phyloP scores from a whole-genome alignment of 2,888 invertebrate species.

The Rotaria magnacalcarata region DNA sequence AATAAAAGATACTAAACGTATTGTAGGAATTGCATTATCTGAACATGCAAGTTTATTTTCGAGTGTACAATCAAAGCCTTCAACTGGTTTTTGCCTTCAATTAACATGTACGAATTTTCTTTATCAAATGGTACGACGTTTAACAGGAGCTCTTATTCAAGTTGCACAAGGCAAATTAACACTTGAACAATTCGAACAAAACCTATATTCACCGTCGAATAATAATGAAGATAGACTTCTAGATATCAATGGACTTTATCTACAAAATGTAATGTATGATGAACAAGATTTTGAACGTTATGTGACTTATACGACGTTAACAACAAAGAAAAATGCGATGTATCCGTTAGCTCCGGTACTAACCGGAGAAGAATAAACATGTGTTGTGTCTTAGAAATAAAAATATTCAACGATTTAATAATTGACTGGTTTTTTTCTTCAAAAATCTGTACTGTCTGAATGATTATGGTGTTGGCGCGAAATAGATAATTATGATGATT shows the following conservation, averaged over 20 bases:
- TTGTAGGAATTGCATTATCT: neutral
- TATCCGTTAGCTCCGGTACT: neutral
- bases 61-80: neutral
- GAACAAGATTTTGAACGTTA: conserved; percentile 31
- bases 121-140: conserved; percentile 14
- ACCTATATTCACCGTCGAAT: neutral
- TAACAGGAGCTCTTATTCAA: neutral
- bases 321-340: neutral
- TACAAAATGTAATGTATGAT: conserved; percentile 21
- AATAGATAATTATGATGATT: too few species aligned
- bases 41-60: neutral
- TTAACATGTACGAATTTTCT: conserved; percentile 20
- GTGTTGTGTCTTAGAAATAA: too few species aligned
- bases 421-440: too few species aligned
- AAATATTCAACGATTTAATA: too few species aligned
- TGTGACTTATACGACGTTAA: conserved; percentile 11
- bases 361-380: neutral
- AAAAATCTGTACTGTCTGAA: too few species aligned
- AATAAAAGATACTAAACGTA: neutral
- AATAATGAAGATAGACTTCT: neutral
- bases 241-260: neutral
- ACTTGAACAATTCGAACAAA: neutral
- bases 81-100: neutral
- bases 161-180: neutral
- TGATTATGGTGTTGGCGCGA: too few species aligned